Conservation (phyloP, 2,113 vertebrate genomes). For the Microcebus ravelobensis region DNA sequence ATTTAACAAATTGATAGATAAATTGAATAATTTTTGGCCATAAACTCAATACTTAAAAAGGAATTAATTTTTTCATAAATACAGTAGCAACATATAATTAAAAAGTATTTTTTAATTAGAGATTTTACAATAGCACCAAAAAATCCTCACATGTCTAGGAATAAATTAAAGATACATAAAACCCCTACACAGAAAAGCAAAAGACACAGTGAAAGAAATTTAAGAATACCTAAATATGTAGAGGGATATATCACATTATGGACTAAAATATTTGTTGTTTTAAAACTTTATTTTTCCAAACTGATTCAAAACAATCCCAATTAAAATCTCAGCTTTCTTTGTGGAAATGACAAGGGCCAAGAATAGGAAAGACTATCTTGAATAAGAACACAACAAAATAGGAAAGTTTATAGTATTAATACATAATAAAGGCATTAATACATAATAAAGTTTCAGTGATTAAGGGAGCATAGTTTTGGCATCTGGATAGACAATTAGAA, state of each 20-base stretch:
- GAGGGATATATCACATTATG: background rate
- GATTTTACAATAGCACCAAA: background rate
- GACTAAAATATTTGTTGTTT: background rate
- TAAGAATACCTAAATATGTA: background rate
- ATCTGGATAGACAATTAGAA: background rate
- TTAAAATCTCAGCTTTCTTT: background rate
- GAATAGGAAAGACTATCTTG: background rate
- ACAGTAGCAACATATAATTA: background rate
- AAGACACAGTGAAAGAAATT: background rate
- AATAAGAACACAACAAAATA: background rate
- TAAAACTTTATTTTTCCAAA: constrained; percentile 12
- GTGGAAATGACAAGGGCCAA: background rate
- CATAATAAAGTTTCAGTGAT: background rate
- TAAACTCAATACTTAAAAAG: constrained; percentile 28
- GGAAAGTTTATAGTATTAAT: background rate
- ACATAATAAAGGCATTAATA: background rate
- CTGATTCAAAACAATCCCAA: background rate
- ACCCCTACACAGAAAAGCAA: background rate
- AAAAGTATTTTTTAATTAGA: background rate
- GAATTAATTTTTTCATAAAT: background rate
- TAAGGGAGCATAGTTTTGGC: background rate
- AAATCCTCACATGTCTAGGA: background rate
- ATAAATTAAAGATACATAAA: background rate
- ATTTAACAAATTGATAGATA: background rate
- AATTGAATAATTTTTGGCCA: background rate